Conservation (phyloP, 2,797 vertebrate genomes). For the Otolemur crassicaudatus region DNA sequence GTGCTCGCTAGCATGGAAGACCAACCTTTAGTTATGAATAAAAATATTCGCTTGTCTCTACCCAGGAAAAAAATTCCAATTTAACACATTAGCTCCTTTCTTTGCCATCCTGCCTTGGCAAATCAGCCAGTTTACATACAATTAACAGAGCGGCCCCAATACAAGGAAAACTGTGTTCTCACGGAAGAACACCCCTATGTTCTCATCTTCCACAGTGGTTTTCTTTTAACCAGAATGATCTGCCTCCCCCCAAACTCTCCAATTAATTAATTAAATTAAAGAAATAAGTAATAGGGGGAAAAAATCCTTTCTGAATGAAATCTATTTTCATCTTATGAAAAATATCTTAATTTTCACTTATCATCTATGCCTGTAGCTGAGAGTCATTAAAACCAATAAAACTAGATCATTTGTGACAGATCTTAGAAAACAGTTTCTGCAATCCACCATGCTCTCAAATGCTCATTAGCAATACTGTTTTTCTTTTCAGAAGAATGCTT, state of each 20-base stretch:
- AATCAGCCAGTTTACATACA: neutral
- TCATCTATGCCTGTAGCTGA: slow-evolving; percentile 87
- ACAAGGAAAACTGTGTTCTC: slow-evolving; percentile 47
- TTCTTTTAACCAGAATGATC: slow-evolving; percentile 61
- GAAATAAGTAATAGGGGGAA: slow-evolving; percentile 67
- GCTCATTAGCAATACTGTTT: slow-evolving; percentile 88
- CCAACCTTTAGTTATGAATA: neutral
- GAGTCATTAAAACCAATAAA: slow-evolving; percentile 91
- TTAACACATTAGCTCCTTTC: neutral
- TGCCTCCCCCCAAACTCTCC: slow-evolving; percentile 39
- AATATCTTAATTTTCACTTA: slow-evolving; percentile 91
- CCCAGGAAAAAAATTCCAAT: neutral
- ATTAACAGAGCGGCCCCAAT: neutral
- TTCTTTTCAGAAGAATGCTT: slow-evolving; percentile 85
- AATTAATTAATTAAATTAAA: slow-evolving; percentile 49
- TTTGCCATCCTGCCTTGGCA: neutral
- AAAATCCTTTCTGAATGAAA: slow-evolving; percentile 77
- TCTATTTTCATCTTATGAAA: slow-evolving; percentile 87
- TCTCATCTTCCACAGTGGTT: neutral
- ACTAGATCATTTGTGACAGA: slow-evolving; percentile 91
- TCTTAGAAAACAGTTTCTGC: slow-evolving; percentile 89
- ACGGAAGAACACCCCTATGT: slow-evolving; percentile 29
- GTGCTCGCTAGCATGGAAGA: slow-evolving; percentile 3
- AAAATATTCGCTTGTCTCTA: neutral
- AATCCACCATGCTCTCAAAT: slow-evolving; percentile 82